Evolutionary conservation across 2,888 invertebrate species (phyloP).

Genomic region (Panorpa germanica): DNA sequence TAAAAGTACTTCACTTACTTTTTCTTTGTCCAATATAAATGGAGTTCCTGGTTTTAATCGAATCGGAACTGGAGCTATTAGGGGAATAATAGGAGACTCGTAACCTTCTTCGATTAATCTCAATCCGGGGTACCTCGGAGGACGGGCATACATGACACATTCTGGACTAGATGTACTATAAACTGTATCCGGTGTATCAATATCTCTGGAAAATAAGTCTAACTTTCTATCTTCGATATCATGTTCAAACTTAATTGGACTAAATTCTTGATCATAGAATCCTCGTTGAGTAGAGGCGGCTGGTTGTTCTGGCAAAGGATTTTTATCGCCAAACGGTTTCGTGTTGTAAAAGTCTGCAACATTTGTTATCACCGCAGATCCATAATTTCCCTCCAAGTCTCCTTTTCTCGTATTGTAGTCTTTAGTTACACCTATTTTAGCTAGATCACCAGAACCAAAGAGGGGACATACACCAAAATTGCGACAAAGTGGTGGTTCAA

Average conservation of each 20-base stretch:
- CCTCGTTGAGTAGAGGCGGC: conserved; percentile 64
- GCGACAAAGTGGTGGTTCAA: conserved; percentile 71
- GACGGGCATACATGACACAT: conserved; percentile 37
- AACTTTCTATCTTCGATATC: conserved; percentile 46
- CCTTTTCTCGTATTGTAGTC: conserved; percentile 49
- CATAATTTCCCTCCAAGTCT: conserved; percentile 51
- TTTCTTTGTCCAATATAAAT: conserved; percentile 27
- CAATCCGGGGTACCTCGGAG: conserved; percentile 50
- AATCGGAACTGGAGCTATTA: conserved; percentile 68
- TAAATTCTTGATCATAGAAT: conserved; percentile 84
- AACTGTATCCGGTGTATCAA: conserved; percentile 76
- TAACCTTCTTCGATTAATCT: conserved; percentile 43
- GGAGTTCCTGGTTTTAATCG: conserved; percentile 42
- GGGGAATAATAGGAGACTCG: conserved; percentile 66
- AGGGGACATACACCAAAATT: conserved; percentile 70
- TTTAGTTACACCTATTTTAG: conserved; percentile 42
- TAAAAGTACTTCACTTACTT: conserved; percentile 24
- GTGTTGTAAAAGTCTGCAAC: conserved; percentile 66
- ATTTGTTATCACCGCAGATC: conserved; percentile 44
- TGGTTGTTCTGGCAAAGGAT: conserved; percentile 48
- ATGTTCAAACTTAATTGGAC: conserved; percentile 42
- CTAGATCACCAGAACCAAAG: conserved; percentile 60
- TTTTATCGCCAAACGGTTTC: conserved; percentile 63
- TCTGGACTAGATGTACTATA: conserved; percentile 81
- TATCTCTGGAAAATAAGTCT: conserved; percentile 47